These are phyloP conservation scores for Mergus octosetaceus DNA, from an alignment of 2,797 vertebrate genomes.

Conservation along the genomic window DNA sequence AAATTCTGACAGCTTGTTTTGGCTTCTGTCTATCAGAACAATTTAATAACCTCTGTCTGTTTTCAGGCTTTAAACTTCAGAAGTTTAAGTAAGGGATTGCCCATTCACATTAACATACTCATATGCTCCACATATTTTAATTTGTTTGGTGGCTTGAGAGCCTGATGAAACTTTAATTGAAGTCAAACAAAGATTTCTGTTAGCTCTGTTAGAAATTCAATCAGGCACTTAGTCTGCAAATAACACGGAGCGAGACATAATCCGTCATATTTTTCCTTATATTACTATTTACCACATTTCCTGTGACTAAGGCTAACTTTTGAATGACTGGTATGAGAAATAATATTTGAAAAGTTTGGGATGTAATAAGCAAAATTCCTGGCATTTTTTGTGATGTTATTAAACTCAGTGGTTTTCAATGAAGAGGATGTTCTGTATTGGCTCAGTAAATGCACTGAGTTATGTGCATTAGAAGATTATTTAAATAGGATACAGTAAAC, in stretches of 20 bases:
- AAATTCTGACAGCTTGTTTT: neutral
- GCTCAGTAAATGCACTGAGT: neutral
- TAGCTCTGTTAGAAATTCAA: neutral
- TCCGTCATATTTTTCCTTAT: neutral
- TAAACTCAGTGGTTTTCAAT: neutral
- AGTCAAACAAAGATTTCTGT: conserved; percentile 35
- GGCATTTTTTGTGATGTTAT: neutral
- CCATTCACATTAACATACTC: neutral
- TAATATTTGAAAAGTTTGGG: conserved; percentile 39
- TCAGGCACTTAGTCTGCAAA: conserved; percentile 15
- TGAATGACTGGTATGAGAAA: conserved; percentile 1
- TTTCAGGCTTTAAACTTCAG: neutral
- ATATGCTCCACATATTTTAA: neutral
- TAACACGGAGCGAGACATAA: neutral
- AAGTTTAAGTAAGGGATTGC: neutral
- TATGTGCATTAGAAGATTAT: fast-evolving
- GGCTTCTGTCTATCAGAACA: neutral
- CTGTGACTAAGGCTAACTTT: neutral
- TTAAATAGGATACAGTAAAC: neutral
- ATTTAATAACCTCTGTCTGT: neutral
- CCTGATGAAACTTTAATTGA: neutral
- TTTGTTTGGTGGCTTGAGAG: neutral
- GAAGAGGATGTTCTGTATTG: neutral
- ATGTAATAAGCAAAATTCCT: neutral
- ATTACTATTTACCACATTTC: neutral